These are phyloP conservation scores for Chrysopilus asiliformis DNA, from an alignment of 2,888 invertebrate genomes.

Conservation along the genomic window DNA sequence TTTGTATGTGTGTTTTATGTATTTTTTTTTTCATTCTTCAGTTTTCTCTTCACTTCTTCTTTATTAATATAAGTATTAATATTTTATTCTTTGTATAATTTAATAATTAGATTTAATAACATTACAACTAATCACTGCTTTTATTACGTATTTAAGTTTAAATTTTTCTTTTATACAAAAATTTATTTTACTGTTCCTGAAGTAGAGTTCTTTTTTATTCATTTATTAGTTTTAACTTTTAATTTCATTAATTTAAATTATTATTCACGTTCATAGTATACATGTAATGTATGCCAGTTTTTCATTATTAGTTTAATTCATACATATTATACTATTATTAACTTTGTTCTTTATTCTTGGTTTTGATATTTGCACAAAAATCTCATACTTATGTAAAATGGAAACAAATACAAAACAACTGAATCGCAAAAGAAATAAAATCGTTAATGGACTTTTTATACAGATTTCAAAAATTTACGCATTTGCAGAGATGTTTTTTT, in stretches of 20 bases:
- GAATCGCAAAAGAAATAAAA: no score
- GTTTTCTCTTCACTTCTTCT: constrained; percentile 3
- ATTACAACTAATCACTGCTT: no score
- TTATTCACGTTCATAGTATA: constrained; percentile 15
- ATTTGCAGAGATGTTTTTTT: constrained; percentile 14
- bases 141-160: constrained; percentile 8
- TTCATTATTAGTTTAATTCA: constrained; percentile 6
- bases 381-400: no score
- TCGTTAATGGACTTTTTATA: constrained; percentile 17
- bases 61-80: constrained; percentile 6
- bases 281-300: constrained; percentile 20
- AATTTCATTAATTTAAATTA: constrained; percentile 6
- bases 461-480: constrained; percentile 16
- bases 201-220: constrained; percentile 6
- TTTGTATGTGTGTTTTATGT: constrained; percentile 4
- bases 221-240: constrained; percentile 4
- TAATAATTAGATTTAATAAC: no score
- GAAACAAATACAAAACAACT: no score
- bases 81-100: constrained; percentile 3
- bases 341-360: constrained; percentile 15
- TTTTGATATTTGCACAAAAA: no score
- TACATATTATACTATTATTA: constrained; percentile 3
- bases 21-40: not conserved
- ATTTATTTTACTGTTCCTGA: no score
- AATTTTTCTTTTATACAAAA: constrained; percentile 4